Base-by-base conservation (phyloP, 2,888 invertebrate species). In the Drosophila neotestacea region DNA sequence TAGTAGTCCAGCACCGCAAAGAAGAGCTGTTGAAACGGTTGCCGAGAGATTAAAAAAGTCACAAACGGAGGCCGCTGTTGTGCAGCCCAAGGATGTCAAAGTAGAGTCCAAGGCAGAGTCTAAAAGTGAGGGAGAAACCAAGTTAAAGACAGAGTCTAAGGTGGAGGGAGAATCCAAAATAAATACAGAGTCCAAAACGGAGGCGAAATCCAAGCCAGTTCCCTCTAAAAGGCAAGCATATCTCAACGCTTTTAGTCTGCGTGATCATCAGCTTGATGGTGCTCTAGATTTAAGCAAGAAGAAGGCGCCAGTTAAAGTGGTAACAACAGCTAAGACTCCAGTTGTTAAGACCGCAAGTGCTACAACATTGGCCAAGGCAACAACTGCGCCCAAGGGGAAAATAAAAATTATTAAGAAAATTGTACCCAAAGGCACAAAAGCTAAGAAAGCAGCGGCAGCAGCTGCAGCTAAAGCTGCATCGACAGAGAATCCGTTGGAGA, bases 201-300 rank as follows among this genome's bases (percentile, higher is more conserved):
- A 62, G n/a, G 0, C 48, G 0, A 58, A 56, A n/a, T 0, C 64
- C 10, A 84, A 79, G 7, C 87, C 85, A 0, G 63, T 64, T 0
- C 72, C 85, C 1, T 87, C 68, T 39, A 90, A 84, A 9, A 78
- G 87, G 2, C 90, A 89, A 39, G 68, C 79, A 0, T 87, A 82
- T 0, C 65, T 81, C 0, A 75, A 89, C 4, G 54, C 79, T 4
- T 92, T 89, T 72, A 93, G 90, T 66, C 79, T 91, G 11, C 90
- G 90, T 4, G 92, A 93, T n/a, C 92, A 92, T 65, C 91, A 91
- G 54, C 75, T 93, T 36, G 93, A 93, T 59, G 93, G 93, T 0
- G 91, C 92, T 0, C 52, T 92, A 4, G 93, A 92, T 70, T 61
- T 91, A 13, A 77, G 77, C 38, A 91, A 90, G 52, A 90, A 84